Evolutionary conservation across 1,140 invertebrate species (phyloP), one percentile per base, ranked within the genome.

Genomic region (Anoplolepis gracilipes): DNA sequence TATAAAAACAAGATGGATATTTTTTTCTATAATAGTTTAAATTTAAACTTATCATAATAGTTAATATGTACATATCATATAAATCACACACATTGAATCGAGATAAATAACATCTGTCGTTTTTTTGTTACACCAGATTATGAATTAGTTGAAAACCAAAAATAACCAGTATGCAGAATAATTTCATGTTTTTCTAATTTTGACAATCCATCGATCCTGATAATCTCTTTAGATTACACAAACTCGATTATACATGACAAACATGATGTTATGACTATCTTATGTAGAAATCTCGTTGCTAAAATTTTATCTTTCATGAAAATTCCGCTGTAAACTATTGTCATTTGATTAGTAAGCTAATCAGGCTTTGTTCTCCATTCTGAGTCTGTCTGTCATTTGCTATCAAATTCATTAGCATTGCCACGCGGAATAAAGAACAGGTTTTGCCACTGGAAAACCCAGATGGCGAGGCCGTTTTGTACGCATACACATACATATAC

Each of bases 381-480:
- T 4, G 19, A 13, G 22, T 22, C 25, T 53, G 7, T 75, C 19
- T 72, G 39, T 2, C 8, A 55, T 16, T 25, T 57, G 39, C 13
- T 65, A 72, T 78, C 30, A 85, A 78, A 85, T 79, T 73, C 42
- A 73, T 85, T 81, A 36, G 59, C 73, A 61, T 81, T 30, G 39
- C 39, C 65, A n/a, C 19, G 4, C 19, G 7, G 30, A 30, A 19
- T 6, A 19, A 0, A 11, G n/a, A 85, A 81, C 75, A 49, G 67
- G 85, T 89, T 85, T 88, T 57, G n/a, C 42, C 85, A 22, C 6
- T 59, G 87, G 76, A 89, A 89, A 89, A 86, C n/a, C 87, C 87
- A 86, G 57, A 49, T 55, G 5, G 39, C 76, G 46, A 88, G 78
- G 78, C 36, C 87, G 55, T 77, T 42, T 36, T 59, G 28, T n/a